Conservation (phyloP, 2,888 invertebrate species). For the Epinotia bilunana region DNA sequence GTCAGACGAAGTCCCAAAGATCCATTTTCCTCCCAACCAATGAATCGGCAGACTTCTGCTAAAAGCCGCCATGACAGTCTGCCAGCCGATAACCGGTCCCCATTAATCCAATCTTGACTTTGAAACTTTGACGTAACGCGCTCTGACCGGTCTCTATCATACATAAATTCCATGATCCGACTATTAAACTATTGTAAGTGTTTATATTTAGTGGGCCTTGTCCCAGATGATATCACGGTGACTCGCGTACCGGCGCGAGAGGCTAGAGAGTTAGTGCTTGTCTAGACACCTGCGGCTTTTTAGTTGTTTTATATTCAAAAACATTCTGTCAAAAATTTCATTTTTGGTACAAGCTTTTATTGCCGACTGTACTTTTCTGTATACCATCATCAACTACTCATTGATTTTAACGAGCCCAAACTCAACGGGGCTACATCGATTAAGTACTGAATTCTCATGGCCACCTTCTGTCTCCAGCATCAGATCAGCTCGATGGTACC, state of each 20-base stretch:
- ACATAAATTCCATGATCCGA: conserved; percentile 16
- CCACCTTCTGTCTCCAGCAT: too few species aligned
- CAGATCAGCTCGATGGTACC: too few species aligned
- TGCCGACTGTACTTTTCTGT: too few species aligned
- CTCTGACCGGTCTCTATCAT: neutral
- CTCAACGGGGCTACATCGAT: too few species aligned
- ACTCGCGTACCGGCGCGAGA: neutral
- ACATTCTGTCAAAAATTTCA: too few species aligned
- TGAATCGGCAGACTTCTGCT: too few species aligned
- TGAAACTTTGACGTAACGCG: conserved; percentile 22
- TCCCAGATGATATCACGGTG: conserved; percentile 29
- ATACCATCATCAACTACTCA: too few species aligned
- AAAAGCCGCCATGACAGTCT: neutral
- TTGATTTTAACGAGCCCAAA: too few species aligned
- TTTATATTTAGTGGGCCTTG: conserved; percentile 34
- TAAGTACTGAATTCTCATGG: too few species aligned
- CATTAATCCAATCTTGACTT: conserved; percentile 8
- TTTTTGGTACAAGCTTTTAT: too few species aligned
- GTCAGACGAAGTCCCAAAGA: too few species aligned
- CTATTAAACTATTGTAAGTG: conserved; percentile 13
- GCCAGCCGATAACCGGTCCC: conserved; percentile 9
- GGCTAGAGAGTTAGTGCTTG: neutral
- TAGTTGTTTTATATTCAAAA: neutral
- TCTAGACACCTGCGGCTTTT: conserved; percentile 5
- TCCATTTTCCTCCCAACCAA: too few species aligned